Conservation (phyloP, 2,888 invertebrate species). For the Lasioglossum morio region DNA sequence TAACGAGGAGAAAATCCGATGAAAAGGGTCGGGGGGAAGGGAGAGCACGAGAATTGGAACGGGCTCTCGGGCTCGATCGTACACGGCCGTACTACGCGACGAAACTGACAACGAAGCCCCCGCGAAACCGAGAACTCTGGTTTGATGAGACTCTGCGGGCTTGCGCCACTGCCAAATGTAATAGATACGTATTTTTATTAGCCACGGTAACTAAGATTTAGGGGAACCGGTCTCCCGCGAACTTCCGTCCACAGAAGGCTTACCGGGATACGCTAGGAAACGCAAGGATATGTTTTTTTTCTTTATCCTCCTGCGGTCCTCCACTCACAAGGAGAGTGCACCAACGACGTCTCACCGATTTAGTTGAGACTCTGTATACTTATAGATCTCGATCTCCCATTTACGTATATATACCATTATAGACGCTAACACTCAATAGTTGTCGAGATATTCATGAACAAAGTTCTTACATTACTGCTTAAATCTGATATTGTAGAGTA, state of each 20-base stretch:
- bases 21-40: not conserved
- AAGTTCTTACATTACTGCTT: too few species aligned
- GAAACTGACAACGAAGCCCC: conserved; percentile 1
- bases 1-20: conserved; percentile 1
- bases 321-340: too few species aligned
- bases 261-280: not conserved
- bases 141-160: conserved; percentile 3
- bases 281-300: not conserved
- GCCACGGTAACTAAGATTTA: not conserved
- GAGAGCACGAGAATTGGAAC: not conserved
- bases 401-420: too few species aligned
- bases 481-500: too few species aligned
- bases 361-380: too few species aligned
- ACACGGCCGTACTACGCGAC: not conserved
- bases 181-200: not conserved
- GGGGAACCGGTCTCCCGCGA: not conserved
- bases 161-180: conserved; percentile 2
- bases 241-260: not conserved
- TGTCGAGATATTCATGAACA: too few species aligned
- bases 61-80: conserved; percentile 1
- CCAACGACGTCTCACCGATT: too few species aligned
- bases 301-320: not conserved
- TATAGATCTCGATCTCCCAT: too few species aligned
- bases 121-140: not conserved
- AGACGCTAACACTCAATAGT: too few species aligned